Base-by-base conservation (phyloP, 2,797 vertebrate genomes). In the Macropus fuliginosus region DNA sequence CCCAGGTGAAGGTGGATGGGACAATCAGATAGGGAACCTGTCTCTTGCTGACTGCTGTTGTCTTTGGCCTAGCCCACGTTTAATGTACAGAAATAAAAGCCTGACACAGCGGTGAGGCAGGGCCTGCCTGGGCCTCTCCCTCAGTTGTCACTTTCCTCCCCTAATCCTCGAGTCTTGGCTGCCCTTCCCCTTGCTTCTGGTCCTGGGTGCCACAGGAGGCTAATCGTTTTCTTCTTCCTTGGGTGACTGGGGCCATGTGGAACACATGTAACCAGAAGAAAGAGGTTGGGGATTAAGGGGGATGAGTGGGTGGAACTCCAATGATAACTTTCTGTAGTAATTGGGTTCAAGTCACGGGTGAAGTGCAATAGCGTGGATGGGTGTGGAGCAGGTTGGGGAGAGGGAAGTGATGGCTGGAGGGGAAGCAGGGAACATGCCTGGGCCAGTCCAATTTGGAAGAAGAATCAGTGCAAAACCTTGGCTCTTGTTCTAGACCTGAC, bases 181-280 rank as follows among this genome's bases (percentile, higher is more conserved):
- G 50, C 50, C 74, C 12, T 66, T 34, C 16, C 29, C 57, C 92
- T 46, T 90, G 16, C 31, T 96, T 91, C 56, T 95, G 52, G 28
- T 40, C 91, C 96, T 91, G 66, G 46, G 40, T 94, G 55, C 92
- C 74, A 34, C 46, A 62, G 93, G 90, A 95, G 94, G 52, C 52
- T 97, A 94, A 94, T 90, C 52, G 91, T 94, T 95, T 96, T 87
- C 96, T 95, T 91, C 95, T 87, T 93, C 90, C 34, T 81, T 92
- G 91, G 62, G 93, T 91, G 66, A 95, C 62, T 94, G 87, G 93
- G 31, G 56, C 94, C 91, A 94, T 0, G 0, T 81, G 94, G 87
- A 95, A 18, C 90, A 94, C 93, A 54, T 94, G 96, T 92, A 56
- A 97, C 96, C 96, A 97, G 96, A 96, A 94, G 55, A 97, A 97